Percentiles rank a stretch among this genome's conserved stretches.
phyloP scores from a whole-genome alignment of 1,140 invertebrate species.

The Ceratosolen fusciceps region DNA sequence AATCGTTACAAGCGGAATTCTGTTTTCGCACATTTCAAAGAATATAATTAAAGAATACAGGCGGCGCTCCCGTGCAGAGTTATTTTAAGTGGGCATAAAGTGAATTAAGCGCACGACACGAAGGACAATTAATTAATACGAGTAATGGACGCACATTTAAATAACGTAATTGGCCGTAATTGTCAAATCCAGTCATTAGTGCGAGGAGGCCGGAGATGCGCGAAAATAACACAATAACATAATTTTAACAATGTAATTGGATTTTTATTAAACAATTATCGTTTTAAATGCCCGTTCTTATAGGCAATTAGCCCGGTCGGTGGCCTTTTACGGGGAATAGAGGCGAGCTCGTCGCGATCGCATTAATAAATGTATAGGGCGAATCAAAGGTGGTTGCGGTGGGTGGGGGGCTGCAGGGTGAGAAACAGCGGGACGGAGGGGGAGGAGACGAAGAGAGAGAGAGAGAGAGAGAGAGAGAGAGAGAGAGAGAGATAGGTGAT shows the following conservation, averaged over 20 bases:
- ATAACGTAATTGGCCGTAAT: not conserved
- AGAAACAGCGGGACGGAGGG: too few relatives aligned
- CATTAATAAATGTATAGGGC: slow-evolving; percentile 13
- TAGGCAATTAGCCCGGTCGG: not conserved
- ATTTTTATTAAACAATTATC: not conserved
- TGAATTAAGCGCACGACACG: not conserved
- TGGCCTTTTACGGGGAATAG: not conserved
- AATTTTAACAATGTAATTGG: not conserved
- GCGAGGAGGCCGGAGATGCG: too few relatives aligned
- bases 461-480: too few relatives aligned
- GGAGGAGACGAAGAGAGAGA: too few relatives aligned
- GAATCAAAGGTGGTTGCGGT: too few relatives aligned
- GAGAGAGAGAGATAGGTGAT: not conserved
- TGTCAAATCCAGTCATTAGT: not conserved
- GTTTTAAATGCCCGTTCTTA: not conserved
- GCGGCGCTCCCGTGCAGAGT: not conserved
- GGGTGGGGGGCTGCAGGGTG: too few relatives aligned
- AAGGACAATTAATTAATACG: not conserved
- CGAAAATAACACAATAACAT: not conserved
- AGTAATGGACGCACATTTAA: not conserved
- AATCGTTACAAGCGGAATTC: not conserved
- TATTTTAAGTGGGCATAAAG: not conserved
- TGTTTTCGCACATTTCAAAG: not conserved
- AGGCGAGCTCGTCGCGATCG: not conserved
- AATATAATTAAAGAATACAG: slow-evolving; percentile 1